A percentile compares a stretch with the other conserved stretches of the same genome.
Evolutionary conservation across 2,888 invertebrate genomes (phyloP).

Genomic region (Cylindroiulus punctatus): DNA sequence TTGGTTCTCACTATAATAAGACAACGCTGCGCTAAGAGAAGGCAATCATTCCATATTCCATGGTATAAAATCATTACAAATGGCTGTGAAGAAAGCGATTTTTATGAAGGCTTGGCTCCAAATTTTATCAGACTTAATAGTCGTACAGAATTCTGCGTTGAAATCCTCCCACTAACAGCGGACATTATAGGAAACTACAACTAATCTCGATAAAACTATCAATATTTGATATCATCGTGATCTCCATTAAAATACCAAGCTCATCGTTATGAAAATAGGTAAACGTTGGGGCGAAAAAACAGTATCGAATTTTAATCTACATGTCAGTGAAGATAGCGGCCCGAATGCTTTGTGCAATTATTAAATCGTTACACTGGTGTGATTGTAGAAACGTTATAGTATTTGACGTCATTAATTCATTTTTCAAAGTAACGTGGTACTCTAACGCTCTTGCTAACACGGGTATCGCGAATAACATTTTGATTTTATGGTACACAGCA

Average conservation of each 20-base stretch:
- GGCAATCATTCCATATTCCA: no score
- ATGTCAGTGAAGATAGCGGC: neutral
- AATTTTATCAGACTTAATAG: no score
- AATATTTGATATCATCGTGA: neutral
- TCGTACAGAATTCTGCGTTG: no score
- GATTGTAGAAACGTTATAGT: neutral
- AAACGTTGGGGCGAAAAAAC: neutral
- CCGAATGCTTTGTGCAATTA: neutral
- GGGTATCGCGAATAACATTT: no score
- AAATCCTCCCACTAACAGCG: neutral
- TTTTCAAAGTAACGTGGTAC: neutral
- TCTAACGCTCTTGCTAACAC: no score
- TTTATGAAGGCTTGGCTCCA: neutral
- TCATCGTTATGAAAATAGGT: neutral
- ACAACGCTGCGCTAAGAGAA: no score
- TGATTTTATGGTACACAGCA: no score
- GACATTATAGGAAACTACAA: neutral
- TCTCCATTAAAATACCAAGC: neutral
- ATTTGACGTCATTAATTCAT: neutral
- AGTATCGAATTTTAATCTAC: neutral
- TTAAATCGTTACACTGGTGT: neutral
- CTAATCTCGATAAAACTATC: neutral
- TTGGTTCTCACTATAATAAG: no score
- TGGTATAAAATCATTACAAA: neutral
- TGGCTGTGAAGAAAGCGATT: neutral